A percentile compares a stretch with the other conserved stretches of the same genome.
Evolutionary conservation across 2,888 invertebrate genomes (phyloP).

Genomic region (Dryocosmus kuriphilus): DNA sequence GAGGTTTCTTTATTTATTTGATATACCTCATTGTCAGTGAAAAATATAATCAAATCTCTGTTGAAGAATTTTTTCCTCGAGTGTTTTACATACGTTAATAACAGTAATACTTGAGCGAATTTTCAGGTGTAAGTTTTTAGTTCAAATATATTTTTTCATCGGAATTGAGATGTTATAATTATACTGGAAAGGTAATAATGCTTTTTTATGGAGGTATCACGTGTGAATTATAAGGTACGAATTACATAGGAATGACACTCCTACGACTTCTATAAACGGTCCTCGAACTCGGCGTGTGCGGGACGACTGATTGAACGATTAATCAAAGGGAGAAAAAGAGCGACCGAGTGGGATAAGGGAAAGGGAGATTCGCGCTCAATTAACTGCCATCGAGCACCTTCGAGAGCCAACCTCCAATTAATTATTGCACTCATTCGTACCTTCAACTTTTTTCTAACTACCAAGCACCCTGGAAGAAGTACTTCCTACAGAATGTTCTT

Average conservation of each 20-base stretch:
- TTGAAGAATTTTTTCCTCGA: too few relatives aligned
- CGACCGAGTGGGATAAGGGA: conserved; percentile 47
- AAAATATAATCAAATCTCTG: too few relatives aligned
- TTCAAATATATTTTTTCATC: too few relatives aligned
- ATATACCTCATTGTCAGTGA: background rate
- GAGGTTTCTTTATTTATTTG: background rate
- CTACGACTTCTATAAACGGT: conserved; percentile 36
- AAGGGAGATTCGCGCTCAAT: conserved; percentile 68
- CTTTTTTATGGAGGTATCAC: background rate
- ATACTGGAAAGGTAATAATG: background rate
- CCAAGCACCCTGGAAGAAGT: background rate
- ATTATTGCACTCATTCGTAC: conserved; percentile 63
- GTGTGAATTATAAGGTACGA: conserved; percentile 21
- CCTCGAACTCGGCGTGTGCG: conserved; percentile 41
- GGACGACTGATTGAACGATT: conserved; percentile 67
- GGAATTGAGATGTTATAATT: too few relatives aligned
- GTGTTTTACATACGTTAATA: too few relatives aligned
- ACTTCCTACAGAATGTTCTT: conserved; percentile 40
- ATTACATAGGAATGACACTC: conserved; percentile 33
- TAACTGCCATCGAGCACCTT: conserved; percentile 66
- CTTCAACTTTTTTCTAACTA: conserved; percentile 43
- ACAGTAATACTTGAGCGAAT: too few relatives aligned
- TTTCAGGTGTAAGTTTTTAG: too few relatives aligned
- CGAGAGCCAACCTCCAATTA: conserved; percentile 64
- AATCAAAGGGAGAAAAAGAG: conserved; percentile 44